Percentiles rank a stretch among this genome's conserved stretches.
phyloP scores from a whole-genome alignment of 2,888 invertebrate genomes.

The Orchesellides sinensis region DNA sequence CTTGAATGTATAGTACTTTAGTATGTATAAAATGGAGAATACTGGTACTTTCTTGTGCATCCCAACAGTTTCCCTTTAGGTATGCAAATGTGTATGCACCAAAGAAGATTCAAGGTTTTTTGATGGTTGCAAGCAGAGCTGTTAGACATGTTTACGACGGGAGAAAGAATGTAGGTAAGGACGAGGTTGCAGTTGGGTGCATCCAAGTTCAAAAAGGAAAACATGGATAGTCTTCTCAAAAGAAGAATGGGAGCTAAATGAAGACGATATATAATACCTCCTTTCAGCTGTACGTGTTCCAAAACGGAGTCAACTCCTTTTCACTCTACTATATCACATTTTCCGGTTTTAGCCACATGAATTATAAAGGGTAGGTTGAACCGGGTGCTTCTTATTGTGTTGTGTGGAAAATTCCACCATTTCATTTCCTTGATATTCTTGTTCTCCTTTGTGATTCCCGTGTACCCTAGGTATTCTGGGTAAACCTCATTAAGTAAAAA shows the following conservation, averaged over 20 bases:
- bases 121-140: background rate
- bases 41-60: background rate
- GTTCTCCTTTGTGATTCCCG: too few species aligned
- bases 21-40: too few species aligned
- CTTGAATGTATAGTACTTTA: background rate
- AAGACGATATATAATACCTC: slow-evolving; percentile 20
- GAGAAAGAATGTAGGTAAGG: slow-evolving; percentile 20
- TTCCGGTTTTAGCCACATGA: slow-evolving; percentile 27
- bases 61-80: background rate
- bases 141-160: slow-evolving; percentile 30
- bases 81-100: slow-evolving; percentile 20
- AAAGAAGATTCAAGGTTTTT: slow-evolving; percentile 27
- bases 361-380: slow-evolving; percentile 16
- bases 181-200: slow-evolving; percentile 32
- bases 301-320: slow-evolving; percentile 24
- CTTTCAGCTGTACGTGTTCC: slow-evolving; percentile 2
- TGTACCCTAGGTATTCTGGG: slow-evolving; percentile 9
- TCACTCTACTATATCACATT: slow-evolving; percentile 35
- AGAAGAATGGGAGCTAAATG: slow-evolving; percentile 38
- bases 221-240: slow-evolving; percentile 5
- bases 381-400: background rate
- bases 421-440: too few species aligned
- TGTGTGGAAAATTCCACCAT: too few species aligned
- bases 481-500: slow-evolving; percentile 49
- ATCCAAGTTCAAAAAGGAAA: slow-evolving; percentile 26